phyloP scores from a whole-genome alignment of 53 echinoderm and acorn worm genomes.

The Henricia sp. region DNA sequence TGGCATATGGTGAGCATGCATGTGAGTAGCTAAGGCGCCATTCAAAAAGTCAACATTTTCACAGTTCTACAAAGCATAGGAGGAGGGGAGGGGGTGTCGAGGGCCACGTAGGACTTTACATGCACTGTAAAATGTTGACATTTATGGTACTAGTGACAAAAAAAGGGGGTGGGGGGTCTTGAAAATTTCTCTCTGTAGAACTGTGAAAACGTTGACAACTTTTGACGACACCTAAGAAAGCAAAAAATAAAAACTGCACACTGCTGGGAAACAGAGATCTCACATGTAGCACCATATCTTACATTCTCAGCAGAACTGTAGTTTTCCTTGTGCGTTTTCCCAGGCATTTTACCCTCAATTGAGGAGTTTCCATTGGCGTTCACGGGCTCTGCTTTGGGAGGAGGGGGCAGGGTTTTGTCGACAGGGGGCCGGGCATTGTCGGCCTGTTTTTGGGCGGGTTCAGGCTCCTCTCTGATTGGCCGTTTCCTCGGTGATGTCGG shows the following conservation, averaged over 20 bases:
- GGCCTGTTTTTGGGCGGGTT: slow-evolving; percentile 22
- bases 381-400: neutral
- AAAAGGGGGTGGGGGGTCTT: no score
- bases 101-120: no score
- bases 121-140: no score
- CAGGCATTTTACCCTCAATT: neutral
- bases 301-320: slow-evolving; percentile 24
- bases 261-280: slow-evolving; percentile 54
- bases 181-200: neutral
- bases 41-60: no score
- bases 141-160: neutral
- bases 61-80: neutral
- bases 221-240: neutral
- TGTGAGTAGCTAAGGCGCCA: no score
- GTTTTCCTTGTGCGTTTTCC: neutral
- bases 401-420: no score
- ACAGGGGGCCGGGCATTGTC: slow-evolving; percentile 17
- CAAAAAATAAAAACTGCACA: neutral
- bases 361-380: neutral
- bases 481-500: neutral
- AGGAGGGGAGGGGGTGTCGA: no score
- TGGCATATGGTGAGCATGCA: no score
- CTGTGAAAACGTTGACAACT: neutral
- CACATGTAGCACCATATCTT: slow-evolving; percentile 6
- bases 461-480: slow-evolving; percentile 55